These are phyloP conservation scores for Patiria pectinifera DNA, from an alignment of 53 echinoderm and acorn worm genomes.

Conservation along the genomic window DNA sequence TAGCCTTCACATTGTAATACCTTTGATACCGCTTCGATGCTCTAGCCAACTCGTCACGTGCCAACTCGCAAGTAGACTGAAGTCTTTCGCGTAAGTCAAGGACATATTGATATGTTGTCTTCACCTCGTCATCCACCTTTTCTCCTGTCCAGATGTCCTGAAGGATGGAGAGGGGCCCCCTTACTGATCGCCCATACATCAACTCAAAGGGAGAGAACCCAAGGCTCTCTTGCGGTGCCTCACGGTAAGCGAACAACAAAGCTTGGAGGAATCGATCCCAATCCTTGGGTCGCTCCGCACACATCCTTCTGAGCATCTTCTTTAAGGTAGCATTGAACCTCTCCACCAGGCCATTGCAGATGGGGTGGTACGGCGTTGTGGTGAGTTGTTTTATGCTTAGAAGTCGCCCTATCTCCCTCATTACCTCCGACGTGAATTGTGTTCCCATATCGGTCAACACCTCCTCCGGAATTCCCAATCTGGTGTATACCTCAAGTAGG, in stretches of 20 bases:
- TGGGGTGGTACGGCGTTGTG: no score
- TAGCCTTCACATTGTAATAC: no score
- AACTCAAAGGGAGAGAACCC: conserved; percentile 57
- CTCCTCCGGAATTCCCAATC: conserved; percentile 14
- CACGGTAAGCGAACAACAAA: conserved; percentile 57
- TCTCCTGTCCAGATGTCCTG: no score
- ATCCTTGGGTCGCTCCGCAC: conserved; percentile 48
- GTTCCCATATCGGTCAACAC: conserved; percentile 21
- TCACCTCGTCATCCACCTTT: no score
- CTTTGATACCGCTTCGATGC: no score
- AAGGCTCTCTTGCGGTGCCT: conserved; percentile 48
- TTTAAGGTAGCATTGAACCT: conserved; percentile 56
- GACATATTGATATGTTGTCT: no score
- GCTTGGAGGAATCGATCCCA: conserved; percentile 57
- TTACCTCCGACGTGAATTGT: no score
- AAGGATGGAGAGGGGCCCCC: conserved; percentile 61
- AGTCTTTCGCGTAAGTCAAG: no score
- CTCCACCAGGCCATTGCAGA: conserved; percentile 63
- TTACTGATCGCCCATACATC: conserved; percentile 28
- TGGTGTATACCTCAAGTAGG: conserved; percentile 4
- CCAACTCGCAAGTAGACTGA: no score
- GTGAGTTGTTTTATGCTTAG: no score
- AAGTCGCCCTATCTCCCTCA: no score
- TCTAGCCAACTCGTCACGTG: no score
- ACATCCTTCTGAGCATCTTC: conserved; percentile 50